Percentiles rank a stretch among this genome's conserved stretches.
These are phyloP conservation scores for Hypselothyrea guttata DNA, from an alignment of 2,888 invertebrate species.

Conservation along the genomic window DNA sequence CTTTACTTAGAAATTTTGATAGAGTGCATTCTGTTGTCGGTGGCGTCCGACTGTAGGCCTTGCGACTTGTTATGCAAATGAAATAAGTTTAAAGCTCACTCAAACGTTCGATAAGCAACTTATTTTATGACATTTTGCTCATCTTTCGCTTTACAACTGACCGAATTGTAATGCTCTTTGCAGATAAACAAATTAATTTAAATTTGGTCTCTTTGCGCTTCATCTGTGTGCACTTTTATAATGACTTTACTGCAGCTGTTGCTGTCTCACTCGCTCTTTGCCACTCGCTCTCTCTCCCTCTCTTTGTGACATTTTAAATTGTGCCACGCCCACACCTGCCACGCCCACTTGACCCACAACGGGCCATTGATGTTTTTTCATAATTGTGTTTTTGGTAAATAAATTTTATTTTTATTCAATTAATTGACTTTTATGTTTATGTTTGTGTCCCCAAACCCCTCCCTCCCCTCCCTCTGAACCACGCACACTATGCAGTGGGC, in stretches of 20 bases:
- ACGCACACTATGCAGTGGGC: too few species aligned
- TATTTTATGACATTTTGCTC: too few species aligned
- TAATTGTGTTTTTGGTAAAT: conserved; percentile 26
- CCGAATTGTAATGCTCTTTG: background rate
- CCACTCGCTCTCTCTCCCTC: conserved; percentile 31
- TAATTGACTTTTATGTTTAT: conserved; percentile 64
- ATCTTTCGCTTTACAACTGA: too few species aligned
- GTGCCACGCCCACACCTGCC: conserved; percentile 29
- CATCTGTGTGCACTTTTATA: conserved; percentile 19
- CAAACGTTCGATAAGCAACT: too few species aligned
- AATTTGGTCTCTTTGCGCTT: background rate
- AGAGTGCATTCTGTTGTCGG: too few species aligned
- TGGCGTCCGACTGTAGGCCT: too few species aligned
- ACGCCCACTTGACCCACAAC: conserved; percentile 32
- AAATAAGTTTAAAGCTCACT: too few species aligned
- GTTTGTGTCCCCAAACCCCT: too few species aligned
- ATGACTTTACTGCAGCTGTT: conserved; percentile 7
- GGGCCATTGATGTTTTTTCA: conserved; percentile 27
- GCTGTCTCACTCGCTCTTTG: background rate
- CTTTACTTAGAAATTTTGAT: too few species aligned
- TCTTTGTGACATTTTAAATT: conserved; percentile 52
- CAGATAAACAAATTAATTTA: too few species aligned
- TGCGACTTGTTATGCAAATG: too few species aligned
- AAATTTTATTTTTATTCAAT: conserved; percentile 62
- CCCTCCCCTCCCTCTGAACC: too few species aligned